Conservation (phyloP, 2,888 invertebrate genomes). For the Tanypteryx hageni region DNA sequence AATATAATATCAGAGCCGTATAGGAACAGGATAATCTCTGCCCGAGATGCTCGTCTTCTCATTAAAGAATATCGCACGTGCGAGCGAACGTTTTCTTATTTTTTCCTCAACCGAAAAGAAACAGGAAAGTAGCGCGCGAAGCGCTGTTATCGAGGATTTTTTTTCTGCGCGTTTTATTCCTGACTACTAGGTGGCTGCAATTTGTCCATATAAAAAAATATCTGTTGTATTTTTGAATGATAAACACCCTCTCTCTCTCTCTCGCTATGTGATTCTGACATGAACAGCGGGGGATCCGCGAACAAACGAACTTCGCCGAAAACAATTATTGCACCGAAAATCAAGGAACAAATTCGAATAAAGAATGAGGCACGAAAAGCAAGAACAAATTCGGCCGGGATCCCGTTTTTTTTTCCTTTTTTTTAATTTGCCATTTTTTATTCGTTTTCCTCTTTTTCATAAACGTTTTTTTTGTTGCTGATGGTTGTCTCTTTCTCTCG, state of each 20-base stretch:
- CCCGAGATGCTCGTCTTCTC: not conserved
- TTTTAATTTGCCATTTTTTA: not conserved
- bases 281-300: not conserved
- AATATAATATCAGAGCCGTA: not conserved
- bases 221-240: not conserved
- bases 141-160: not conserved
- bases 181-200: not conserved
- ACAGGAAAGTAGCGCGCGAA: not conserved
- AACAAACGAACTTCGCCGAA: not conserved
- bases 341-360: not conserved
- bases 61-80: not conserved
- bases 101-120: not conserved
- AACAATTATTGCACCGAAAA: not conserved
- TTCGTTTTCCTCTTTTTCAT: not conserved
- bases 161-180: not conserved
- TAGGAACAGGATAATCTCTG: not conserved
- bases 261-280: no score
- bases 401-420: not conserved
- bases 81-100: not conserved
- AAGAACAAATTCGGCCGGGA: not conserved
- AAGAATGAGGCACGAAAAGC: not conserved
- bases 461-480: not conserved
- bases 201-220: not conserved
- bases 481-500: not conserved
- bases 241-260: no score